Conservation (phyloP, 2,888 invertebrate species). For the Nasonovia ribisnigri region DNA sequence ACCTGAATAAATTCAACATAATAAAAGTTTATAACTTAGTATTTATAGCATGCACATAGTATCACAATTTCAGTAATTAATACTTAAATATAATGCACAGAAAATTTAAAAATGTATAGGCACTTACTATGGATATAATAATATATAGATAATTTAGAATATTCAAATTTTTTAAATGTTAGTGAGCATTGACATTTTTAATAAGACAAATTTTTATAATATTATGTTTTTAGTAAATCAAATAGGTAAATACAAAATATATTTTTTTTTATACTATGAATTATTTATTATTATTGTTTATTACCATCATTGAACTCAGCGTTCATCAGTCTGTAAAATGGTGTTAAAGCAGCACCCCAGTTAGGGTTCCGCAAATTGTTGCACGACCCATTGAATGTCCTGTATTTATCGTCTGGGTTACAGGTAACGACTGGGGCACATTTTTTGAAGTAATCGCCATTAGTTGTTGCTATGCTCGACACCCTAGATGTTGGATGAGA, state of each 20-base stretch:
- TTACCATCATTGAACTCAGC: conserved; percentile 47
- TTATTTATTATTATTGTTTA: no score
- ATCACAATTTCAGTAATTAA: not conserved
- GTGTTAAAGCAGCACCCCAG: conserved; percentile 71
- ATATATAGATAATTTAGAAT: no score
- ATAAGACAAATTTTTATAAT: not conserved
- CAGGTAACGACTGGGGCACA: conserved; percentile 70
- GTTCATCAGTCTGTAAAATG: conserved; percentile 58
- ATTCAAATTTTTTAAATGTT: not conserved
- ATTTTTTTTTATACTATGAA: not conserved
- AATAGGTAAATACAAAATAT: not conserved
- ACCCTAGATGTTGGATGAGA: not conserved
- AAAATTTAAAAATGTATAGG: not conserved
- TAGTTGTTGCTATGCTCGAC: conserved; percentile 26
- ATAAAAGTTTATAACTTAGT: not conserved
- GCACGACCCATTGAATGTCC: conserved; percentile 76
- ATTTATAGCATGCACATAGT: not conserved
- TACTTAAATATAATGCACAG: not conserved
- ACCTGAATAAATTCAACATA: not conserved
- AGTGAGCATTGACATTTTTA: not conserved
- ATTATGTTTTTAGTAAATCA: not conserved
- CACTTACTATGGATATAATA: not conserved
- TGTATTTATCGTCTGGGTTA: conserved; percentile 71
- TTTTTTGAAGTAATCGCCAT: conserved; percentile 41
- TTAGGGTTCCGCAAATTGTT: conserved; percentile 75